Percentiles rank a stretch among this genome's conserved stretches.
Conservation (phyloP, 92 coral and sea anemone genomes). For the Muricea muricata region DNA sequence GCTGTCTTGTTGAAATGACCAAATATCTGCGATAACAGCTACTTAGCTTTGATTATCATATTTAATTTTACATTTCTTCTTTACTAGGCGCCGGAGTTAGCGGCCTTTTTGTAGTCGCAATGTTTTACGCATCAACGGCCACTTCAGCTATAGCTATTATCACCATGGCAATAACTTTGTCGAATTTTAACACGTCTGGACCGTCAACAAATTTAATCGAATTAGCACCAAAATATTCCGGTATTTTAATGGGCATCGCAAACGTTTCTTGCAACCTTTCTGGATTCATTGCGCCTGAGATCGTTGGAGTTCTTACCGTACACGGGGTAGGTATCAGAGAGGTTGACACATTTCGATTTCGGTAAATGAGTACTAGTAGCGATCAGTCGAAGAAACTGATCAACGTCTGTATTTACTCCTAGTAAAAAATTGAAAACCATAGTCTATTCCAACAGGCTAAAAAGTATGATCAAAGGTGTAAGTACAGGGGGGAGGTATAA, state of each 20-base stretch:
- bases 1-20: neutral
- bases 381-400: neutral
- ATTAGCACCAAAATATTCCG: conserved; percentile 76
- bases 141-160: conserved; percentile 57
- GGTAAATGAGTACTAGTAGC: no score
- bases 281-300: conserved; percentile 72
- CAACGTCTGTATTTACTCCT: no score
- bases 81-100: conserved; percentile 64
- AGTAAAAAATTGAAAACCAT: no score
- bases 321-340: conserved; percentile 69
- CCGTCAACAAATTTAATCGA: conserved; percentile 66
- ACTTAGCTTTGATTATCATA: neutral
- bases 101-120: conserved; percentile 56
- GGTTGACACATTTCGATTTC: neutral
- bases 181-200: conserved; percentile 60
- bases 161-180: conserved; percentile 68
- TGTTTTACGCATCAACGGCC: conserved; percentile 68
- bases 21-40: neutral
- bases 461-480: no score
- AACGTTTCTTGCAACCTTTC: conserved; percentile 71
- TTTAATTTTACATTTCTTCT: neutral
- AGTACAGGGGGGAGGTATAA: no score
- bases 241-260: conserved; percentile 75
- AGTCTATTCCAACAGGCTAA: no score
- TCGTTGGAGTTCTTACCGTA: conserved; percentile 70